Evolutionary conservation across 2,113 vertebrate genomes (phyloP), one percentile per base, ranked within the genome.

Genomic region (Pelusios castaneus): DNA sequence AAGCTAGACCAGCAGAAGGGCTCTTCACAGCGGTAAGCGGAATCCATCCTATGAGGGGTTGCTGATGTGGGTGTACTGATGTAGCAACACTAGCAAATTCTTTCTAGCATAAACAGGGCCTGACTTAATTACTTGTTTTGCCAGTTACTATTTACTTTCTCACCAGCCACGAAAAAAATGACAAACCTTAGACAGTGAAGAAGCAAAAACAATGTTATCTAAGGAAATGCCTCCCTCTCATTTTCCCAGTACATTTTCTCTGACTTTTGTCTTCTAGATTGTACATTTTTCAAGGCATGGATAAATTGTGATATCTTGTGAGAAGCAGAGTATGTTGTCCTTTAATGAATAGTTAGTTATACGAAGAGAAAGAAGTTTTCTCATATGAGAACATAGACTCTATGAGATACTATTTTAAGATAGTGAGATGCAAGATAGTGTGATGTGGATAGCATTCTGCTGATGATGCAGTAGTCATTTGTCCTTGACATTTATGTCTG

Each of bases 371-470:
- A 22, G 34, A 4, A 25, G 56, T 34, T 76, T 67, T 43, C 82
- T 77, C 0, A 0, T 22, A 34, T 63, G 45, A 73, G 81, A 73
- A 25, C 2, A 2, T 0, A 0, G n/a, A 16, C 24, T 1, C 2
- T 76, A 25, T 80, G 38, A 22, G 63, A n/a, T 55, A 9, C 4
- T 87, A 83, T 41, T 12, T 21, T 54, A 16, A 17, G 67, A 10
- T 29, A 16, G 49, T 13, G 79, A 55, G 52, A 25, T 55, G 52
- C 13, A 12, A 38, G 55, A 34, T 51, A 77, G 78, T 1, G 1
- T 4, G 41, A 45, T 45, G 38, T 54, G 43, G 11, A 16, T 24
- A 2, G 0, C 21, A 17, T 49, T 85, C 34, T 12, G 73, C 73
- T 75, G 73, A 43, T 75, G 73, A 25, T 75, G 41, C 73, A 75